Evolutionary conservation across 1,140 invertebrate genomes (phyloP), one percentile per base, ranked within the genome.

Genomic region (Sycophaga agraensis): DNA sequence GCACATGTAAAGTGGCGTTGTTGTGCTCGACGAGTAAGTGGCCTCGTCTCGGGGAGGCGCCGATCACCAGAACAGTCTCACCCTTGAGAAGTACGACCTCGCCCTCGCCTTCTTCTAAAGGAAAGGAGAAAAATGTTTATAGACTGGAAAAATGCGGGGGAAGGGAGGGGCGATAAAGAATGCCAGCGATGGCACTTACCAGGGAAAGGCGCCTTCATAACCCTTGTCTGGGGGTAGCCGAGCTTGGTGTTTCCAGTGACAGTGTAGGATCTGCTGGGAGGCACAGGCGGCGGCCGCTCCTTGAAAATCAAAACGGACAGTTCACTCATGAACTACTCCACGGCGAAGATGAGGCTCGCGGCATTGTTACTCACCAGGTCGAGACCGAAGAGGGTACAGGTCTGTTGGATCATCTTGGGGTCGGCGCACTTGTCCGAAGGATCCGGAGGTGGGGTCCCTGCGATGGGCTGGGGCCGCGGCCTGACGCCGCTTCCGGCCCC

Each of bases 171-270:
- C n/a, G n/a, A n/a, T n/a, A n/a, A n/a, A n/a, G n/a, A n/a, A n/a
- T n/a, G n/a, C n/a, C 11, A 31, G 28, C 11, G 28, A 31, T 31
- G 28, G 28, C 11, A 31, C 22, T 75, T 80, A 88, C 88, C 88
- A 76, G 90, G 89, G 82, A 90, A 97, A 64, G 91, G 89, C 84
- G 90, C 89, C 78, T 93, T 93, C 91, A 96, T 93, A 22, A 92
- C 82, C 72, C 94, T 86, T 54, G 88, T 92, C 81, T 97, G 94
- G 31, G 94, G 94, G 82, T 96, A 96, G 63, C 91, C 88, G 57
- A 96, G 78, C 82, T 96, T 96, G n/a, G 92, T 91, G 78, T 95
- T 95, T 59, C 92, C 92, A 26, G 90, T 84, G 37, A 97, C 91
- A 24, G 92, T 96, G 79, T 96, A 97, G 0, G 91, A 86, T 65